Conservation (phyloP, 2,797 vertebrate genomes). For the Spea hammondii region DNA sequence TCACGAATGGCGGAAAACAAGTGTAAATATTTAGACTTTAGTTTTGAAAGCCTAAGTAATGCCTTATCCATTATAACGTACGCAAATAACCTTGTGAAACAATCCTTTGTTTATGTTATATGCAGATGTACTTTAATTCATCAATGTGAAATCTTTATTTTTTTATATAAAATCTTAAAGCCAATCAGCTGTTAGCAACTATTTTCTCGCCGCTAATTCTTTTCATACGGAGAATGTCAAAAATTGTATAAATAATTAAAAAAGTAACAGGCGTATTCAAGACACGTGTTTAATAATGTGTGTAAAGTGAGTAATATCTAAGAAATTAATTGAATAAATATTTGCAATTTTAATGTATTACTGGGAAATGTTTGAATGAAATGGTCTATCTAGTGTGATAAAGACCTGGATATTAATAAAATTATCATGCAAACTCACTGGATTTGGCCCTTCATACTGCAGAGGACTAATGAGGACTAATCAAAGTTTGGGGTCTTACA, state of each 20-base stretch:
- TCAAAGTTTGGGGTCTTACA: too few relatives aligned
- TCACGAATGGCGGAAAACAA: conserved; percentile 8
- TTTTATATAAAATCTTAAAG: background rate
- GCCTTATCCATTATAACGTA: conserved; percentile 18
- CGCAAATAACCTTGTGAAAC: conserved; percentile 15
- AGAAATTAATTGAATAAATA: too few relatives aligned
- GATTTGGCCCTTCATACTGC: too few relatives aligned
- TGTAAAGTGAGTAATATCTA: too few relatives aligned
- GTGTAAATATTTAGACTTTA: conserved; percentile 42
- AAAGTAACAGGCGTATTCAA: background rate
- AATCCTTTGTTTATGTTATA: conserved; percentile 42
- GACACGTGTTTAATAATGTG: background rate
- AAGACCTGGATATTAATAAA: too few relatives aligned
- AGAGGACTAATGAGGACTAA: too few relatives aligned
- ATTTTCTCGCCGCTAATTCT: background rate
- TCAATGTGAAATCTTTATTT: conserved; percentile 22
- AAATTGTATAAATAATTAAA: background rate
- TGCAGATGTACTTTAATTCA: conserved; percentile 31
- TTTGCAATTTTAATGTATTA: too few relatives aligned
- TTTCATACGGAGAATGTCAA: conserved; percentile 13
- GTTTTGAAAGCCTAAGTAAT: background rate
- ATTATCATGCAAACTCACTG: too few relatives aligned
- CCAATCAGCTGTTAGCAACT: conserved; percentile 2
- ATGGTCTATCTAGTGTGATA: too few relatives aligned
- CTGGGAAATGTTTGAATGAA: too few relatives aligned